A percentile compares a stretch with the other conserved stretches of the same genome.
phyloP scores from a whole-genome alignment of 1,140 invertebrate species.

The Drosophila erecta region DNA sequence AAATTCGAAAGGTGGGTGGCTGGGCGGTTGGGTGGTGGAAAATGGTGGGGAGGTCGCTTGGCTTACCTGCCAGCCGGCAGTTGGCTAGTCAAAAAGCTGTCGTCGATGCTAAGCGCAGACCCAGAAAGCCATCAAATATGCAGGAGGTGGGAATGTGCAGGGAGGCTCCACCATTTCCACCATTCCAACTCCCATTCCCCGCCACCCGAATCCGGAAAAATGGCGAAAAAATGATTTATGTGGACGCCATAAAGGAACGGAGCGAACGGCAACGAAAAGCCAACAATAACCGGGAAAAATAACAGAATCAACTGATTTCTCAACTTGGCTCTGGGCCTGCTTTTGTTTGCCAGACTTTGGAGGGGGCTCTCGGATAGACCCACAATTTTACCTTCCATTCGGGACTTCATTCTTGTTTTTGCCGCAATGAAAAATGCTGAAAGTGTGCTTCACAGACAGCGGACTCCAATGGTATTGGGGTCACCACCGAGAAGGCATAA shows the following conservation, averaged over 20 bases:
- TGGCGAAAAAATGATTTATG: conserved; percentile 81
- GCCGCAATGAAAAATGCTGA: conserved; percentile 55
- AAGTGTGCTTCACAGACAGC: conserved; percentile 30
- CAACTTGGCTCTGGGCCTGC: conserved; percentile 61
- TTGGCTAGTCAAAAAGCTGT: conserved; percentile 81
- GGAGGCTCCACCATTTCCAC: conserved; percentile 5
- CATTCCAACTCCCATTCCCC: neutral
- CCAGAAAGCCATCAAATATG: conserved; percentile 72
- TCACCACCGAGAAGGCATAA: conserved; percentile 36
- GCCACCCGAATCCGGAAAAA: conserved; percentile 38
- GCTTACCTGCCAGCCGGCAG: conserved; percentile 72
- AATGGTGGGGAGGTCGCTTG: conserved; percentile 41
- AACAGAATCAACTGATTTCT: conserved; percentile 80
- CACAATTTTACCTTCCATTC: conserved; percentile 41
- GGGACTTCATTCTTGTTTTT: conserved; percentile 24
- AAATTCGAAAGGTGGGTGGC: conserved; percentile 29
- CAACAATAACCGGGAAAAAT: conserved; percentile 59
- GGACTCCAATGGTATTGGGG: conserved; percentile 32
- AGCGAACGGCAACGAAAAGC: conserved; percentile 35
- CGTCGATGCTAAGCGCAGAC: conserved; percentile 76
- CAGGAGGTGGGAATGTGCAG: conserved; percentile 48
- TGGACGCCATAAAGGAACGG: conserved; percentile 63
- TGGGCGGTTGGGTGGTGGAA: neutral
- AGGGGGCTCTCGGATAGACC: conserved; percentile 11
- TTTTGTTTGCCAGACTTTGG: conserved; percentile 33